phyloP scores from a whole-genome alignment of 1,140 invertebrate genomes.

The Xylocopa sonorina region DNA sequence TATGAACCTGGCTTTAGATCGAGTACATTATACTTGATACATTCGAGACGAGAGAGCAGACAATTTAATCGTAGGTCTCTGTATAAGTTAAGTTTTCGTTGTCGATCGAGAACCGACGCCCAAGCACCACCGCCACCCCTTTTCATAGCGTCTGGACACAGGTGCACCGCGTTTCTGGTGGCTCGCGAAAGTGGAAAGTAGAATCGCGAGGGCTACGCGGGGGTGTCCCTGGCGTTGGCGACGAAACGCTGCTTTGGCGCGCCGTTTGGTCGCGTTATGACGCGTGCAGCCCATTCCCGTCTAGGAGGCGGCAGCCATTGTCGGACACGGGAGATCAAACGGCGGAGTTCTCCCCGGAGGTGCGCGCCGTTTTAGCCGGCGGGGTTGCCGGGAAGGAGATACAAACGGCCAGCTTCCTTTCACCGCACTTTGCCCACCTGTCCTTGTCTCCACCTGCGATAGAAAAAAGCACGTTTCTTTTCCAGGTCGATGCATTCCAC shows the following conservation, averaged over 20 bases:
- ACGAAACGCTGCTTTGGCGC: constrained; percentile 40
- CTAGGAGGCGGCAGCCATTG: constrained; percentile 47
- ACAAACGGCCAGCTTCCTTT: constrained; percentile 56
- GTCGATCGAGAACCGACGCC: too few species aligned
- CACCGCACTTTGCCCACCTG: constrained; percentile 47
- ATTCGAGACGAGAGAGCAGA: too few species aligned
- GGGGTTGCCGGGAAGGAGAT: constrained; percentile 57
- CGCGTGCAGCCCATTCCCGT: constrained; percentile 37
- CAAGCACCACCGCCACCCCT: too few species aligned
- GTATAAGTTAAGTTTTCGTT: too few species aligned
- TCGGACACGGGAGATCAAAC: constrained; percentile 66
- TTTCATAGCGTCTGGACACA: too few species aligned
- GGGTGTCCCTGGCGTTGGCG: neutral
- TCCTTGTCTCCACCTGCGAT: constrained; percentile 57
- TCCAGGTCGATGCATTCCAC: constrained; percentile 42
- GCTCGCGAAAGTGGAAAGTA: too few species aligned
- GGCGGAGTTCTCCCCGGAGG: constrained; percentile 64
- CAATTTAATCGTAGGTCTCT: too few species aligned
- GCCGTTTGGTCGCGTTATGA: constrained; percentile 50
- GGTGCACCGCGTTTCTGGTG: too few species aligned
- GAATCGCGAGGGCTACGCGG: too few species aligned
- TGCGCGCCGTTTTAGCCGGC: constrained; percentile 52
- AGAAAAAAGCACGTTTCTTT: constrained; percentile 40
- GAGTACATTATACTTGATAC: too few species aligned
- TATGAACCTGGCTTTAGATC: too few species aligned